Conservation (phyloP, 2,797 vertebrate genomes). For the Hippocampus kuda region DNA sequence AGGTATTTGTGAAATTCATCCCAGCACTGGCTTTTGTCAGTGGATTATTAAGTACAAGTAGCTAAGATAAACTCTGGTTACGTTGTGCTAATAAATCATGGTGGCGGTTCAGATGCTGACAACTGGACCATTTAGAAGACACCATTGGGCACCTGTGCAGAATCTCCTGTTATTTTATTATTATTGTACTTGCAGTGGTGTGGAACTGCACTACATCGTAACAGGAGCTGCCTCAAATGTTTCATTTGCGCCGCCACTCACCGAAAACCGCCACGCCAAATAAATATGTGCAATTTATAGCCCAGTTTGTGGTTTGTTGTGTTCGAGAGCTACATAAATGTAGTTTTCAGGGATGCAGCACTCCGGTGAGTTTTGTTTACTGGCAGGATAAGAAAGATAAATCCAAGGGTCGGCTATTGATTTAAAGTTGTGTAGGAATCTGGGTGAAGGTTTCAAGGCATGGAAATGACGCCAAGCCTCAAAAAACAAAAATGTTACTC, state of each 20-base stretch:
- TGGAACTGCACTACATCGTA: too few species aligned
- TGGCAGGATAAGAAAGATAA: not conserved
- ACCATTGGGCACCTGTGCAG: not conserved
- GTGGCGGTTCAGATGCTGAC: not conserved
- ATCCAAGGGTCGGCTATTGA: not conserved
- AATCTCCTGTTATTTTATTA: not conserved
- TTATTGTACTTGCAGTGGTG: too few species aligned
- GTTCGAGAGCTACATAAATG: not conserved
- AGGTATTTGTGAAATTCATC: too few species aligned
- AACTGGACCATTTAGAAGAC: not conserved
- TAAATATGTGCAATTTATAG: not conserved
- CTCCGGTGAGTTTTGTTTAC: not conserved
- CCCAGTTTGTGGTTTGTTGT: not conserved
- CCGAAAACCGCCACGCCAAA: not conserved
- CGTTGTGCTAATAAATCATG: too few species aligned
- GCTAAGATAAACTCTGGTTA: not conserved
- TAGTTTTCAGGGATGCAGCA: not conserved
- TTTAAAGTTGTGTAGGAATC: not conserved
- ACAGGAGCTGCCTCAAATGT: too few species aligned
- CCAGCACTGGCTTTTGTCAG: too few species aligned
- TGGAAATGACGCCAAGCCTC: not conserved
- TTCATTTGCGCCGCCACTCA: not conserved
- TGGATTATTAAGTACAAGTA: too few species aligned
- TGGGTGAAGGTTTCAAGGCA: too few species aligned
- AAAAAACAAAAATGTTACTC: too few species aligned